Conservation (phyloP, 2,797 vertebrate genomes). For the Malacoraja senta region DNA sequence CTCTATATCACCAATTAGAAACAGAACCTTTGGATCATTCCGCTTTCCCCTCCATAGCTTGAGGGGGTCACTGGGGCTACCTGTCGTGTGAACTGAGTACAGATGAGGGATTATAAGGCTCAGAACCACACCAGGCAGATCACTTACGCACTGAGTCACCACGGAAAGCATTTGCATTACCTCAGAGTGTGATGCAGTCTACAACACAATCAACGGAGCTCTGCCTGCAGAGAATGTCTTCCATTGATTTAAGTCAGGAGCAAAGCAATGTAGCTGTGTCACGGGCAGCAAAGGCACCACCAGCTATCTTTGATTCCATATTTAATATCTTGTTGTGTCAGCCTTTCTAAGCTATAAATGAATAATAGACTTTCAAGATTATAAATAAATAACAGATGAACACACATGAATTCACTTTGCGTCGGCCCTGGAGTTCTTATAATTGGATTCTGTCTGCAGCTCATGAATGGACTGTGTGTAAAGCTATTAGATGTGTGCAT, state of each 20-base stretch:
- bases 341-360: constrained; percentile 24
- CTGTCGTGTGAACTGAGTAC: not conserved
- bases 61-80: not conserved
- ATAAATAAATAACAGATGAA: constrained; percentile 27
- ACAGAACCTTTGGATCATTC: not conserved
- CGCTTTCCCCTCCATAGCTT: not conserved
- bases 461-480: not conserved
- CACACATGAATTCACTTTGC: constrained; percentile 11
- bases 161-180: not conserved
- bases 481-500: not conserved
- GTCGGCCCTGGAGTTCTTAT: constrained; percentile 1
- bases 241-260: not conserved
- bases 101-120: not conserved
- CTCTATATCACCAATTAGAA: not conserved
- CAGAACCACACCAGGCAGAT: not conserved
- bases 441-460: constrained; percentile 1
- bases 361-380: constrained; percentile 24
- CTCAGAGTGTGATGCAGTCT: not conserved
- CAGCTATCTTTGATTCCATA: not conserved
- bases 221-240: not conserved
- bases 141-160: constrained; percentile 15
- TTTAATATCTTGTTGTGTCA: not conserved
- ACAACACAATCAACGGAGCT: not conserved
- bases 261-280: not conserved
- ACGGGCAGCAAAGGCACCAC: not conserved